Percentiles rank a stretch among this genome's conserved stretches.
Evolutionary conservation across 2,888 invertebrate genomes (phyloP).

Genomic region (Elegia similella): DNA sequence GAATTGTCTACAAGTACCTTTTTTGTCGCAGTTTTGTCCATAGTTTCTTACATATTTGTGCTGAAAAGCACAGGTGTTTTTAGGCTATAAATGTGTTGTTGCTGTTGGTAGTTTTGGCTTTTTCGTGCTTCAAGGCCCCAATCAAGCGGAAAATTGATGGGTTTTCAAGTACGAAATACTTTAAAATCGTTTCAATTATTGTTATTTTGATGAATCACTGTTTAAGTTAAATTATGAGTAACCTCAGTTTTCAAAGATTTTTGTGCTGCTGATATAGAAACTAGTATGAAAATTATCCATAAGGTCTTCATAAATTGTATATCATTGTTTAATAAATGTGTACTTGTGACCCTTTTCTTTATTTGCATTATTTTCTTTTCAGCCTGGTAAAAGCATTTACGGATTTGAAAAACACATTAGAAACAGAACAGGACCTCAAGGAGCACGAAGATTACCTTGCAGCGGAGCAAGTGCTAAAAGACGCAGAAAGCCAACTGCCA

Average conservation of each 20-base stretch:
- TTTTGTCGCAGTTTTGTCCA: conserved; percentile 19
- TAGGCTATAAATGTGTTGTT: conserved; percentile 28
- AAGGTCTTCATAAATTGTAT: no score
- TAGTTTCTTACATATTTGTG: conserved; percentile 15
- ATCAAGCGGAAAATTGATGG: neutral
- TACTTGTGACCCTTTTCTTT: neutral
- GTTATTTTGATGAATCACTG: no score
- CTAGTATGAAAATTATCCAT: no score
- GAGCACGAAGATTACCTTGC: conserved; percentile 86
- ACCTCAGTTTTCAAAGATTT: no score
- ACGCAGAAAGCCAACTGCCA: conserved; percentile 83
- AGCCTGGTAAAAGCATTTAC: conserved; percentile 87
- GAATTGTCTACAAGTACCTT: conserved; percentile 3
- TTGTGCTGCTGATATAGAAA: no score
- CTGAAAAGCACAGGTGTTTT: conserved; percentile 29
- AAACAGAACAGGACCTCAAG: conserved; percentile 89
- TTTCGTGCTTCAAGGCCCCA: neutral
- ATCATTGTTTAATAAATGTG: neutral
- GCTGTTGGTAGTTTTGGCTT: neutral
- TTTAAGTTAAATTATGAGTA: no score
- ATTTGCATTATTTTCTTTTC: conserved; percentile 31
- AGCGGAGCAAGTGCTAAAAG: conserved; percentile 85
- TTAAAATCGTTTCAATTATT: neutral
- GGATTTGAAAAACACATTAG: conserved; percentile 87
- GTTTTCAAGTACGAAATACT: neutral